These are phyloP conservation scores for Adrianichthys oophorus DNA, from an alignment of 2,797 vertebrate species.

Conservation along the genomic window DNA sequence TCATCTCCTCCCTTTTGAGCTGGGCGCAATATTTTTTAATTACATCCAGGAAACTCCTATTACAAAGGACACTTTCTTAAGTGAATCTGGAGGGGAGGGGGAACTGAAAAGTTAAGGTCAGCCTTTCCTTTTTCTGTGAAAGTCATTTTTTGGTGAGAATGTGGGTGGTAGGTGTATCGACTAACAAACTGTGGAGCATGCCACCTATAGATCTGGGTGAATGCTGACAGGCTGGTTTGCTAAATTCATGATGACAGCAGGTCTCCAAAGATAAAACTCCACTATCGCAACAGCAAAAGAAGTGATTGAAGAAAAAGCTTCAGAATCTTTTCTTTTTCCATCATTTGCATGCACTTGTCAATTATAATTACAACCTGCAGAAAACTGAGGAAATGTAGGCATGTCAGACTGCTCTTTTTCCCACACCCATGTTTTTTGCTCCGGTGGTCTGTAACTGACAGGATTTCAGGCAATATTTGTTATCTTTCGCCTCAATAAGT, in stretches of 20 bases:
- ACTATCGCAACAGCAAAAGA: background rate
- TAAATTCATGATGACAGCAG: conserved; percentile 77
- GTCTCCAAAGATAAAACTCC: conserved; percentile 24
- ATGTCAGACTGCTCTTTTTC: conserved; percentile 44
- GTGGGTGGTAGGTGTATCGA: conserved; percentile 76
- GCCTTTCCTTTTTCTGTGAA: conserved; percentile 27
- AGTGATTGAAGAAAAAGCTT: conserved; percentile 9
- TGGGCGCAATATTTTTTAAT: conserved; percentile 78
- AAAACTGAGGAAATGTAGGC: conserved; percentile 44
- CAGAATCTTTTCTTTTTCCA: conserved; percentile 35
- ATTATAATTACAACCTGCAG: conserved; percentile 37
- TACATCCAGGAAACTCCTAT: conserved; percentile 82
- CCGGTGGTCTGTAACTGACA: conserved; percentile 88
- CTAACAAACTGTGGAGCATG: conserved; percentile 81
- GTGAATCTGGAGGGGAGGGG: conserved; percentile 62
- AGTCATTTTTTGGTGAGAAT: conserved; percentile 27
- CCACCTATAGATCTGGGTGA: conserved; percentile 85
- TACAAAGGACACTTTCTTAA: conserved; percentile 79
- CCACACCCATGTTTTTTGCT: conserved; percentile 76
- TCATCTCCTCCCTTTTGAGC: conserved; percentile 58
- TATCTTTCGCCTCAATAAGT: conserved; percentile 93
- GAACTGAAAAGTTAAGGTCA: conserved; percentile 54
- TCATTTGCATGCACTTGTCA: conserved; percentile 19
- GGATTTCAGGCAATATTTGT: conserved; percentile 90
- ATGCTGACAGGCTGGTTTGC: conserved; percentile 78